These are phyloP conservation scores for Hypolimnas misippus DNA, from an alignment of 2,888 invertebrate genomes.

Conservation along the genomic window DNA sequence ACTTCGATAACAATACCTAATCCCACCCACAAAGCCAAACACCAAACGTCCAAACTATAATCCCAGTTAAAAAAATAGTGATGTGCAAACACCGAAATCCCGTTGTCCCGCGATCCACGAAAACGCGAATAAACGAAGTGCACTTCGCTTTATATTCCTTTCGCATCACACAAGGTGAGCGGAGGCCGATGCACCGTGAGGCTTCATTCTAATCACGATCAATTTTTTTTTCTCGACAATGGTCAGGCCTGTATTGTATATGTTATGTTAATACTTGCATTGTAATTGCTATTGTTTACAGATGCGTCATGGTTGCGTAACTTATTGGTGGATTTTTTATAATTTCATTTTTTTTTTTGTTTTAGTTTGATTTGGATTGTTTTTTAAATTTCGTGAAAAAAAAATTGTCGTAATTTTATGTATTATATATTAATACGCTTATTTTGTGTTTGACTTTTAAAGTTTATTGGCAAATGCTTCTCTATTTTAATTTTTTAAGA, in stretches of 20 bases:
- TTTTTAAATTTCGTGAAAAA: no score
- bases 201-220: constrained; percentile 66
- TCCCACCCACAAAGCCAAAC: no score
- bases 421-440: no score
- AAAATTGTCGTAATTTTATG: no score
- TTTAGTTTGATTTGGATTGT: not conserved
- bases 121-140: constrained; percentile 44
- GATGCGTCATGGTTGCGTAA: constrained; percentile 66
- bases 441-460: no score
- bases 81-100: constrained; percentile 33
- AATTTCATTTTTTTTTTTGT: constrained; percentile 23
- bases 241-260: constrained; percentile 54
- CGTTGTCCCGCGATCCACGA: constrained; percentile 37
- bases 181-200: constrained; percentile 67
- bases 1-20: no score
- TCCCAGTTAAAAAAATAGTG: not conserved
- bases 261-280: constrained; percentile 65
- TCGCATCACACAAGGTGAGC: constrained; percentile 73
- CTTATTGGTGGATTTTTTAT: constrained; percentile 43
- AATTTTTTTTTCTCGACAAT: constrained; percentile 56
- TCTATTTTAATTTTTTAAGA: no score
- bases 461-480: no score
- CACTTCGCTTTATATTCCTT: constrained; percentile 59
- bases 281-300: constrained; percentile 58
- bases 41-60: no score